Conservation (phyloP, 64 coral and sea anemone species). For the Montipora cactus region DNA sequence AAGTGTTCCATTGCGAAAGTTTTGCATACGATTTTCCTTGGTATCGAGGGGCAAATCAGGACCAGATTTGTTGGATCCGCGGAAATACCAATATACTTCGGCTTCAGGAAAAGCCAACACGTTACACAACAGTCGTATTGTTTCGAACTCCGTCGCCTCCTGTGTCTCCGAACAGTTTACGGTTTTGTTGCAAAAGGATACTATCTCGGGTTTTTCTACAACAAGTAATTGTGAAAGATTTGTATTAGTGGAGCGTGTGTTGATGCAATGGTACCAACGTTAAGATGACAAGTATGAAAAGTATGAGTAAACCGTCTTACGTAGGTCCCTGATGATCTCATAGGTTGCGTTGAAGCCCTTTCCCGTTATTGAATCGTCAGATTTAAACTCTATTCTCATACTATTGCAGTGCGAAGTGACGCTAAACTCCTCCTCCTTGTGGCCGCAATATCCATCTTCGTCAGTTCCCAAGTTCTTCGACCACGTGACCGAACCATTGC, state of each 20-base stretch:
- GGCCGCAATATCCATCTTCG: constrained; percentile 59
- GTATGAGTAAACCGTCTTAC: no score
- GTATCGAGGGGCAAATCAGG: not conserved
- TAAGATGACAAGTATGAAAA: no score
- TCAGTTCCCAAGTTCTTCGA: not conserved
- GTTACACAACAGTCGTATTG: constrained; percentile 34
- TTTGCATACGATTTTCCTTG: constrained; percentile 7
- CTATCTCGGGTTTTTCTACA: constrained; percentile 70
- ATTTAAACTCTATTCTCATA: constrained; percentile 54
- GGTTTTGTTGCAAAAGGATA: constrained; percentile 65
- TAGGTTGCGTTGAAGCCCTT: constrained; percentile 85
- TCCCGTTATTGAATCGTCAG: constrained; percentile 70
- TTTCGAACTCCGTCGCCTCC: constrained; percentile 35
- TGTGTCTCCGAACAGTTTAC: constrained; percentile 8
- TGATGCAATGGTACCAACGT: not conserved
- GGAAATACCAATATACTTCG: constrained; percentile 40
- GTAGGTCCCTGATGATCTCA: not conserved
- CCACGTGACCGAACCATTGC: constrained; percentile 35
- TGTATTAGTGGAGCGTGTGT: not conserved
- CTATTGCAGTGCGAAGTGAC: constrained; percentile 71
- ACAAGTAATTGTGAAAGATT: not conserved
- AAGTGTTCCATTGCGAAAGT: constrained; percentile 71
- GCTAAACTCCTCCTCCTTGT: constrained; percentile 51
- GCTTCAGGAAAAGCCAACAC: constrained; percentile 65
- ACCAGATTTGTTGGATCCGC: not conserved